Conservation (phyloP, 2,113 vertebrate species). For the Neogobius melanostomus region DNA sequence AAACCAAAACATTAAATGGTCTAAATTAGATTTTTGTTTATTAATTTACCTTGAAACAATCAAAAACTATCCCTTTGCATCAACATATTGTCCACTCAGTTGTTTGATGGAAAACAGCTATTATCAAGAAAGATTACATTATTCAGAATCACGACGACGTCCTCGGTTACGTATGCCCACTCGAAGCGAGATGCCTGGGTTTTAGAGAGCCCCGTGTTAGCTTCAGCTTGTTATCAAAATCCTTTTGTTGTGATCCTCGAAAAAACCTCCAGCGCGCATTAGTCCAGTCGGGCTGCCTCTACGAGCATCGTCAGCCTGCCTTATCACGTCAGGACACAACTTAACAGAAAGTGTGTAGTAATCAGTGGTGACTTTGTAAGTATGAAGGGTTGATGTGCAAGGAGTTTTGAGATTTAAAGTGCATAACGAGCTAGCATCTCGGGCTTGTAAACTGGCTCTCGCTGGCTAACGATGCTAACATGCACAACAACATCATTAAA, state of each 20-base stretch:
- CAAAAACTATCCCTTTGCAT: too few relatives aligned
- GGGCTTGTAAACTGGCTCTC: constrained; percentile 51
- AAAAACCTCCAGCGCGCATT: constrained; percentile 55
- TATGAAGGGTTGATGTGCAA: neutral
- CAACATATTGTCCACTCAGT: too few relatives aligned
- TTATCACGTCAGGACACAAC: neutral
- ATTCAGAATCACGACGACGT: neutral
- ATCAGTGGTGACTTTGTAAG: neutral
- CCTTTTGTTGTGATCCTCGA: constrained; percentile 74
- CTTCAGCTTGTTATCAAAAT: constrained; percentile 73
- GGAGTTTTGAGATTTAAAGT: constrained; percentile 15
- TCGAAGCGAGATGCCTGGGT: neutral
- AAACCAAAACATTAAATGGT: too few relatives aligned
- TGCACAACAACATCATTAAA: constrained; percentile 57
- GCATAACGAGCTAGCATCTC: constrained; percentile 56
- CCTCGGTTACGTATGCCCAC: neutral
- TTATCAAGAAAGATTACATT: too few relatives aligned
- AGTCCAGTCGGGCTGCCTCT: constrained; percentile 44
- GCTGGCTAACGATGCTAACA: constrained; percentile 55
- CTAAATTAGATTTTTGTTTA: too few relatives aligned
- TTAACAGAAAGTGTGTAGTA: neutral
- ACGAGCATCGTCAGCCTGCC: constrained; percentile 16
- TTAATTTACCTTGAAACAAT: too few relatives aligned
- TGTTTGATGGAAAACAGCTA: too few relatives aligned
- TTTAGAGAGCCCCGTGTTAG: constrained; percentile 34